Percentiles rank a stretch among this genome's conserved stretches.
Conservation (phyloP, 2,113 vertebrate species). For the Tretioscincus oriximinensis region DNA sequence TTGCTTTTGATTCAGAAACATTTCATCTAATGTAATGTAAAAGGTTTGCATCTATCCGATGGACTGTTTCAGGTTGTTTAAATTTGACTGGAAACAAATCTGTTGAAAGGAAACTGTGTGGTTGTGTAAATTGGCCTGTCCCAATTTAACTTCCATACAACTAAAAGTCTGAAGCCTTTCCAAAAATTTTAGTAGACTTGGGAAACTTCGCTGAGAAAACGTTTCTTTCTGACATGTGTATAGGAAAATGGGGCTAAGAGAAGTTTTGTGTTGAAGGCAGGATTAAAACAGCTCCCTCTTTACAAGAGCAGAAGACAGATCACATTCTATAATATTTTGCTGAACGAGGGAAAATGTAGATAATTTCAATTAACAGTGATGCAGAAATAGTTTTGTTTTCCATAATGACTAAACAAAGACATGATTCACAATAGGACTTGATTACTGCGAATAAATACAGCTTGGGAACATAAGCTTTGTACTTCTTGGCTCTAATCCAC, state of each 20-base stretch:
- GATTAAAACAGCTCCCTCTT: not conserved
- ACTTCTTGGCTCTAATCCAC: not conserved
- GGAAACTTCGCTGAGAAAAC: not conserved
- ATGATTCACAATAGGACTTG: not conserved
- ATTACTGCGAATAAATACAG: not conserved
- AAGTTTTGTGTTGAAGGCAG: not conserved
- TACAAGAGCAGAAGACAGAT: not conserved
- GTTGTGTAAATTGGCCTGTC: not conserved
- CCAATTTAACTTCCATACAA: not conserved
- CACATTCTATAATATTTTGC: not conserved
- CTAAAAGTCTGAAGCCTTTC: not conserved
- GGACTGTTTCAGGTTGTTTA: not conserved
- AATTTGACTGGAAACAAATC: not conserved
- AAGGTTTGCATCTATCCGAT: not conserved
- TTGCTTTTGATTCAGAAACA: too few species aligned
- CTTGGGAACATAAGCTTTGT: not conserved
- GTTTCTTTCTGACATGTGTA: not conserved
- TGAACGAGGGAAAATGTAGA: not conserved
- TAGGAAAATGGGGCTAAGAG: not conserved
- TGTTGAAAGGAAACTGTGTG: not conserved
- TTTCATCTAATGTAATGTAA: too few species aligned
- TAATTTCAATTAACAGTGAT: not conserved
- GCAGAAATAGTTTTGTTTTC: constrained; percentile 11
- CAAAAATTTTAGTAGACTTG: not conserved
- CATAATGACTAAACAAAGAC: constrained; percentile 2